Base-by-base conservation (phyloP, 2,797 vertebrate genomes). In the Poecilia gillii region DNA sequence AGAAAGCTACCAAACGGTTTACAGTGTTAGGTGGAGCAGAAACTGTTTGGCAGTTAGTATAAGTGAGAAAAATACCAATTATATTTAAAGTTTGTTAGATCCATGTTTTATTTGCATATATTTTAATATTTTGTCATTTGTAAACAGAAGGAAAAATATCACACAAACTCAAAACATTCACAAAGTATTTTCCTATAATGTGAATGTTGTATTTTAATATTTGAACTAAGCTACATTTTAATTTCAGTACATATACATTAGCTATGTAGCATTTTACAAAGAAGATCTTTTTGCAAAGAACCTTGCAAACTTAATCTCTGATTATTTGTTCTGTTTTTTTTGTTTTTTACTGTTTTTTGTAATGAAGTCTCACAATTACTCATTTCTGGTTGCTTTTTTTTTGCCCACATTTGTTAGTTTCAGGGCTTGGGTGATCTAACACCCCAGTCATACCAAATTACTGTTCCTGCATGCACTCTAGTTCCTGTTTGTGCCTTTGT, bases 401-500 rank as follows among this genome's bases (percentile, higher is more conserved):
- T 66, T 78, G 49, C 39, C 55, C 72, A 74, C 74, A 64, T 82
- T 41, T 89, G 68, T 79, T 76, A 62, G 77, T 82, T 80, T 80
- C 33, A 80, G 64, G 13, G n/a, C 39, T 36, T 6, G 23, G 8
- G 23, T 49, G 28, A 23, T 49, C 28, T 25, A 55, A 49, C 11
- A 7, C 8, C 6, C 57, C 53, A 72, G 41, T n/a, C 18, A 47
- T 31, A 33, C 18, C 28, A 7, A 6, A 55, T 28, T 45, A 43
- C 13, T 14, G 25, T 41, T 9, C 4, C 33, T 53, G 14, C 39
- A 51, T 70, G 13, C 66, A 18, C 20, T 11, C 20, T 31, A 62
- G 43, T 47, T 72, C 41, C 53, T 45, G 28, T 78, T 72, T 78
- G 18, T 78, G 72, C 83, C 6, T 5, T 31, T 81, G 55, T 77